A percentile compares a stretch with the other conserved stretches of the same genome.
Conservation (phyloP, 53 echinoderm and acorn worm species). For the Henricia sp. region DNA sequence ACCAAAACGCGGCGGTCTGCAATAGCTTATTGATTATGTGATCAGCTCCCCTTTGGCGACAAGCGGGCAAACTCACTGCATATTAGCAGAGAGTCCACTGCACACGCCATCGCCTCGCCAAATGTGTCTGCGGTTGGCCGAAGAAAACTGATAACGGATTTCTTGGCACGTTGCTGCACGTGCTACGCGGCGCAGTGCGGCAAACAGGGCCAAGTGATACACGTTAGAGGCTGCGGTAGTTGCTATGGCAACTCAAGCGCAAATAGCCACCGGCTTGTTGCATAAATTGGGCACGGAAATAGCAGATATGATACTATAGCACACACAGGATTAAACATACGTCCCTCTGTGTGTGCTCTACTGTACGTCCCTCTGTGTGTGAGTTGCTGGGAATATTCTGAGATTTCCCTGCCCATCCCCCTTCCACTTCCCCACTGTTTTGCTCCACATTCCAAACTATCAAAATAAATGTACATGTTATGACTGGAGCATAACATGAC, state of each 20-base stretch:
- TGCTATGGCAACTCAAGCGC: background rate
- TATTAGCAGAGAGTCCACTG: slow-evolving; percentile 2
- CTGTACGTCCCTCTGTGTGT: no score
- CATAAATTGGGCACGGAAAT: slow-evolving; percentile 13
- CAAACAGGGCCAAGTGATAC: slow-evolving; percentile 1
- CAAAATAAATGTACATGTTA: no score
- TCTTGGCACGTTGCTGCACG: background rate
- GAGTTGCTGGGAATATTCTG: no score
- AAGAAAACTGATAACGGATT: slow-evolving; percentile 10
- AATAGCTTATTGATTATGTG: slow-evolving; percentile 7
- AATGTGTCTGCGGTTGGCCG: slow-evolving; percentile 24
- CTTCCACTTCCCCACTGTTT: no score
- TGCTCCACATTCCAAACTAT: no score
- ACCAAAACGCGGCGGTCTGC: background rate
- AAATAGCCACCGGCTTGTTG: slow-evolving; percentile 34
- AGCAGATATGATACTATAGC: no score
- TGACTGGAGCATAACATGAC: no score
- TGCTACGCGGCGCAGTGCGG: background rate
- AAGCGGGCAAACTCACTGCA: background rate
- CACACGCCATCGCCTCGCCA: background rate
- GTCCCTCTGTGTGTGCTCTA: no score
- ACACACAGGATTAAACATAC: no score
- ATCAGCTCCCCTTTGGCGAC: background rate
- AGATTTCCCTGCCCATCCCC: no score
- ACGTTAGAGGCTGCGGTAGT: background rate